phyloP scores from a whole-genome alignment of 2,888 invertebrate genomes.

The Melanostoma scalare region DNA sequence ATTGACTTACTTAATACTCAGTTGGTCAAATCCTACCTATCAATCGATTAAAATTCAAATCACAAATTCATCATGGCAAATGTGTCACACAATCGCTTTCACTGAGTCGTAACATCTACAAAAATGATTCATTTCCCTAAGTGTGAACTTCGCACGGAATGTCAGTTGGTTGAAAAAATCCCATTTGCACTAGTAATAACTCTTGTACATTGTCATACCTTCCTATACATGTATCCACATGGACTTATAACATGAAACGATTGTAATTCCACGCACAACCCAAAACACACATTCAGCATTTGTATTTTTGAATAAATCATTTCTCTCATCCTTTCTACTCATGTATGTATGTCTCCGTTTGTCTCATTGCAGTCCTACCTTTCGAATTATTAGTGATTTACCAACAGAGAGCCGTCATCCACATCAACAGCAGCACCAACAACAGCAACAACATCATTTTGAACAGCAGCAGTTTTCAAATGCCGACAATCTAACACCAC shows the following conservation, averaged over 20 bases:
- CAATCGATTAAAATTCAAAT: constrained; percentile 50
- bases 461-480: constrained; percentile 72
- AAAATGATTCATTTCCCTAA: constrained; percentile 37
- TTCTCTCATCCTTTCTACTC: constrained; percentile 16
- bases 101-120: constrained; percentile 38
- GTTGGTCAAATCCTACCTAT: constrained; percentile 3
- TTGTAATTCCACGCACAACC: constrained; percentile 37
- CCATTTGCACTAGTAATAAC: constrained; percentile 36
- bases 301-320: constrained; percentile 69
- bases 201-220: constrained; percentile 33
- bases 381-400: constrained; percentile 55
- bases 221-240: constrained; percentile 4
- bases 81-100: constrained; percentile 57
- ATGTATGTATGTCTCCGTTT: constrained; percentile 11
- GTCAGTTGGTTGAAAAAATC: constrained; percentile 11
- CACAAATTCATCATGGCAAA: constrained; percentile 48
- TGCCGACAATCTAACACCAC: constrained; percentile 78
- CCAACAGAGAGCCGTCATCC: constrained; percentile 63
- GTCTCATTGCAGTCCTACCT: constrained; percentile 55
- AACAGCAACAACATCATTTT: constrained; percentile 50
- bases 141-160: constrained; percentile 30
- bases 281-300: constrained; percentile 25
- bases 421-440: constrained; percentile 75
- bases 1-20: constrained; percentile 21
- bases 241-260: constrained; percentile 7